Conservation (phyloP, 2,888 invertebrate species). For the Rhingia rostrata region DNA sequence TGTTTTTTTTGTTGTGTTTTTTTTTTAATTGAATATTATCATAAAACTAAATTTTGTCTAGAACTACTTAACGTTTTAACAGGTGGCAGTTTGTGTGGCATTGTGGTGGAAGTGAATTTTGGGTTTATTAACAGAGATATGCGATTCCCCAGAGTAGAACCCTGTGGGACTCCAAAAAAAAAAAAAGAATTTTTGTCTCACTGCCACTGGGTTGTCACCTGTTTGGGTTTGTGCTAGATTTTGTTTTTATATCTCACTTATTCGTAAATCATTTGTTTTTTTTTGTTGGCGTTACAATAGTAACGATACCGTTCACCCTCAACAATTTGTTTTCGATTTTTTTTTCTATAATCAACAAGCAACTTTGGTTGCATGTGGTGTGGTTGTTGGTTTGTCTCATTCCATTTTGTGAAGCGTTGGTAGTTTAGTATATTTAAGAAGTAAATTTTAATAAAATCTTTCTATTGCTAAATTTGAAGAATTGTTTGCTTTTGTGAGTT, state of each 20-base stretch:
- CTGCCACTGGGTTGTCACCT: conserved; percentile 64
- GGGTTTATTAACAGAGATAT: conserved; percentile 25
- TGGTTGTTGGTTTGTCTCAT: conserved; percentile 13
- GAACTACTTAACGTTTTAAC: conserved; percentile 71
- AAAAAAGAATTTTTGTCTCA: conserved; percentile 18
- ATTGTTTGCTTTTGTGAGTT: conserved; percentile 10
- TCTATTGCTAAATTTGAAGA: conserved; percentile 36
- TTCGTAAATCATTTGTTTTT: conserved; percentile 21
- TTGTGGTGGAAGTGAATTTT: conserved; percentile 48
- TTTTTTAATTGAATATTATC: conserved; percentile 24
- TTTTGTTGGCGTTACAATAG: conserved; percentile 63
- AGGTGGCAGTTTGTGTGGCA: conserved; percentile 66
- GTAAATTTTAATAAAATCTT: conserved; percentile 33
- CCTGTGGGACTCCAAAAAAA: conserved; percentile 43
- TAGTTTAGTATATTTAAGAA: conserved; percentile 23
- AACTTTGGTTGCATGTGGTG: conserved; percentile 26
- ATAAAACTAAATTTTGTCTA: conserved; percentile 64
- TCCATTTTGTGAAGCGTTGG: conserved; percentile 41
- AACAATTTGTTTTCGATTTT: conserved; percentile 4
- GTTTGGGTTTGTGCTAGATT: conserved; percentile 56
- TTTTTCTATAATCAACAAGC: conserved; percentile 28
- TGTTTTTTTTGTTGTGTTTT: background rate
- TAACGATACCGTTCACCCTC: conserved; percentile 66
- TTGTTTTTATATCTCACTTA: conserved; percentile 30
- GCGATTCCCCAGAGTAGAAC: conserved; percentile 40